A percentile compares a stretch with the other conserved stretches of the same genome.
These are phyloP conservation scores for Ctenodactylus gundi DNA, from an alignment of 2,113 vertebrate species.

Conservation along the genomic window DNA sequence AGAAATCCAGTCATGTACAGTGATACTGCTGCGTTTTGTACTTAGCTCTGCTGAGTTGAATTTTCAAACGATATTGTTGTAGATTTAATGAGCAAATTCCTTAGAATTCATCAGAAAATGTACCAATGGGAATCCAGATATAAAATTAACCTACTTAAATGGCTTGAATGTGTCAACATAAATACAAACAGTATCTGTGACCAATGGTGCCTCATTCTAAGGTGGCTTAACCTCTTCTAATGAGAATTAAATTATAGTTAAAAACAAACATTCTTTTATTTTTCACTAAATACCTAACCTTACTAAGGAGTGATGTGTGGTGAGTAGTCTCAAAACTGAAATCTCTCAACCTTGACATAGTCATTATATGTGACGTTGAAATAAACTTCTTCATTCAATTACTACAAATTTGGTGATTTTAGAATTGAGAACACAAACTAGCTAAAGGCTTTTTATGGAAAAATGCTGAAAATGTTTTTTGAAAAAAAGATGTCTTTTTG, in stretches of 20 bases:
- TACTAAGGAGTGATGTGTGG: not conserved
- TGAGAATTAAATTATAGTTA: not conserved
- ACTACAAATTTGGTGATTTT: not conserved
- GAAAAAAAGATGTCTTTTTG: not conserved
- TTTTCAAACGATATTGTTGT: not conserved
- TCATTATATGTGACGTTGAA: not conserved
- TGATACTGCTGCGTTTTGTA: not conserved
- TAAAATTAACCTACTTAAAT: not conserved
- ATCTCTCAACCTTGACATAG: not conserved
- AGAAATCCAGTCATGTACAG: not conserved
- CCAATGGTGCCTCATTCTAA: not conserved
- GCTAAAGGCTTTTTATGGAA: not conserved
- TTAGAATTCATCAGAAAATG: not conserved
- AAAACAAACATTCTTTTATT: too few relatives aligned
- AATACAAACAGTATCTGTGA: not conserved
- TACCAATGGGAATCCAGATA: constrained; percentile 6
- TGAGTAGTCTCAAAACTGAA: not conserved
- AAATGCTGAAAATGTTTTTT: not conserved
- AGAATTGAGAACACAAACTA: not conserved
- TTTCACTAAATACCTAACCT: too few relatives aligned
- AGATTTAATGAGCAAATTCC: not conserved
- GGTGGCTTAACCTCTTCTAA: not conserved
- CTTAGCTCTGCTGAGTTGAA: not conserved
- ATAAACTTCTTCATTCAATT: not conserved
- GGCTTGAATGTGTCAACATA: not conserved